Evolutionary conservation across 2,888 invertebrate species (phyloP), one percentile per base, ranked within the genome.

Genomic region (Agriopis leucophaearia): DNA sequence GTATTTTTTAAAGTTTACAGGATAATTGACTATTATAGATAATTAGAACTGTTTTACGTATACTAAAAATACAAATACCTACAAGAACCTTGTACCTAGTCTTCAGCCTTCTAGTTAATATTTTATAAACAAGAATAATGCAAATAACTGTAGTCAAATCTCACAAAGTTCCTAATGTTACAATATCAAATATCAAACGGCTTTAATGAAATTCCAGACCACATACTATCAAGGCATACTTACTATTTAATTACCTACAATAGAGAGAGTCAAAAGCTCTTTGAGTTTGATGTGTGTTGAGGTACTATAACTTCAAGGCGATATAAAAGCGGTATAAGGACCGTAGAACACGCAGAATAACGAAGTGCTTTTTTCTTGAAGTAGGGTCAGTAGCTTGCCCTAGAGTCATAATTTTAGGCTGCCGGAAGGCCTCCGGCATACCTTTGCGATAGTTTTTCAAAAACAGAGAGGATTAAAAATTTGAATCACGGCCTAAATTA

Each of bases 191-290:
- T 38, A 52, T 54, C n/a, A 55, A 55, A 38, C 15, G 16, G 42
- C 8, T 44, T n/a, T 62, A 54, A 57, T 71, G 50, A 48, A 52
- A 70, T 66, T 70, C 48, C 51, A 55, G 55, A 69, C 59, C 13
- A 42, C 35, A 56, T 52, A 55, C 58, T 51, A 67, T 64, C 36
- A 47, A 48, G 40, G 56, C 45, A 27, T 47, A n/a, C 47, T 2
- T 48, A 36, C 13, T 60, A 66, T 69, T 64, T 60, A 62, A 71
- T 71, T 66, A 70, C 44, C 35, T 12, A 13, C 44, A 51, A 18
- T 5, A 56, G 52, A 54, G 42, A 70, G 62, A 36, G 57, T 47
- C 64, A 64, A 69, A 51, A 71, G 69, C 61, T 52, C 62, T 52
- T 60, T 48, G 55, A 62, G 59, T 59, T 57, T 59, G 16, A 58